Evolutionary conservation across 2,113 vertebrate genomes (phyloP).

Genomic region (Notothenia coriiceps): DNA sequence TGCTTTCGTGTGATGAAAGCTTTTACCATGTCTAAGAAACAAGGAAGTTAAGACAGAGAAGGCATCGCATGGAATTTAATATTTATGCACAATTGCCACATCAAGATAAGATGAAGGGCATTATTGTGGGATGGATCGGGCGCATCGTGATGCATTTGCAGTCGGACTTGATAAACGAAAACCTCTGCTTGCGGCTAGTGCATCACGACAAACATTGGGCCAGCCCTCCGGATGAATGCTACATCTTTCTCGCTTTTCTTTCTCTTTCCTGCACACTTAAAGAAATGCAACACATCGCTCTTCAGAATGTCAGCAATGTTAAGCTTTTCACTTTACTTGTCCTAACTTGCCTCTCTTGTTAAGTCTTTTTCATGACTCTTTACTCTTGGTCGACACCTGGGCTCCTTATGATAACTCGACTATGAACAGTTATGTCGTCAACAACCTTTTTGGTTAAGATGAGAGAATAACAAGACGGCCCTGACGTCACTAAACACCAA

Average conservation of each 20-base stretch:
- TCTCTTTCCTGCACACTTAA: neutral
- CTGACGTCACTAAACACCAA: too few relatives aligned
- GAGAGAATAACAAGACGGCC: too few relatives aligned
- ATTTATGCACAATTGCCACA: constrained; percentile 29
- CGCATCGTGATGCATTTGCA: neutral
- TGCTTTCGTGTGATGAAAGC: constrained; percentile 59
- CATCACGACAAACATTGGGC: constrained; percentile 11
- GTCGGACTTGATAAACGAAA: constrained; percentile 15
- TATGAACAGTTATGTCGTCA: too few relatives aligned
- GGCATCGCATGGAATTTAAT: constrained; percentile 22
- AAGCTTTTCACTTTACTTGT: too few relatives aligned
- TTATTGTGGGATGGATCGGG: neutral
- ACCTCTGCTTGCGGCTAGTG: constrained; percentile 48
- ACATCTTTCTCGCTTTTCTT: neutral
- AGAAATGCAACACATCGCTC: neutral
- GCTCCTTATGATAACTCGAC: too few relatives aligned
- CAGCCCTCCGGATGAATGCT: neutral
- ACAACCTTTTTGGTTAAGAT: too few relatives aligned
- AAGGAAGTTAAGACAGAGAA: constrained; percentile 24
- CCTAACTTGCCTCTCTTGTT: too few relatives aligned
- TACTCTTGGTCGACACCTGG: too few relatives aligned
- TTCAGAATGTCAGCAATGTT: too few relatives aligned
- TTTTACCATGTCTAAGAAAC: constrained; percentile 47
- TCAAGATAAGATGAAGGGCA: neutral
- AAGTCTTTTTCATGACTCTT: too few relatives aligned